A percentile compares a stretch with the other conserved stretches of the same genome.
Evolutionary conservation across 2,113 vertebrate species (phyloP).

Genomic region (Saccopteryx leptura): DNA sequence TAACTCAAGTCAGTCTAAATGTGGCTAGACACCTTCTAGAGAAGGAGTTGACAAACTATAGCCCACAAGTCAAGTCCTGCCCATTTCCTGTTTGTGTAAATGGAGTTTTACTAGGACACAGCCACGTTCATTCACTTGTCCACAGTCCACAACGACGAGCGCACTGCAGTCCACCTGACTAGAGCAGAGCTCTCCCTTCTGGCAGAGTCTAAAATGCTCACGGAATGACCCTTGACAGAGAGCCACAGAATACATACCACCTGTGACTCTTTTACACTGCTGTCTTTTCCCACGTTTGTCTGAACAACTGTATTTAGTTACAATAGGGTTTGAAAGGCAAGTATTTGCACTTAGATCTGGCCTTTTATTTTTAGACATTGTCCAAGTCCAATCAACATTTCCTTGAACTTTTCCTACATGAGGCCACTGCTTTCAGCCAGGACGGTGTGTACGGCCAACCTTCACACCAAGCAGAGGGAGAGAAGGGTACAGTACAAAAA

Average conservation of each 20-base stretch:
- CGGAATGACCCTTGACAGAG: neutral
- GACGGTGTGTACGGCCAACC: neutral
- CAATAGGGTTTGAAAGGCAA: neutral
- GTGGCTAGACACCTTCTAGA: neutral
- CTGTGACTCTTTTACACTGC: too few species aligned
- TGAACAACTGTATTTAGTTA: neutral
- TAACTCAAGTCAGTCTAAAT: neutral
- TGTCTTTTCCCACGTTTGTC: neutral
- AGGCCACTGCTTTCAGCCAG: neutral
- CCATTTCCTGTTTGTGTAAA: neutral
- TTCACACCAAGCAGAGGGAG: neutral
- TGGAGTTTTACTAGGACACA: neutral
- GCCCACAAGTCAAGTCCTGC: neutral
- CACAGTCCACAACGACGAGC: too few species aligned
- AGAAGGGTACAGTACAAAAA: neutral
- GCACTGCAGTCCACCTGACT: neutral
- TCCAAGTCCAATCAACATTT: neutral
- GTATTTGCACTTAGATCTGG: neutral
- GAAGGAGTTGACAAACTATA: neutral
- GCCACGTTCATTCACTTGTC: rapidly evolving
- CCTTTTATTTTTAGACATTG: neutral
- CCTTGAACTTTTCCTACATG: neutral
- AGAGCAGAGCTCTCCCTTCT: neutral
- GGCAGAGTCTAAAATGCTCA: neutral
- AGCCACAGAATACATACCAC: neutral